phyloP scores from a whole-genome alignment of 2,888 invertebrate genomes.

The Megalurothrips usitatus region DNA sequence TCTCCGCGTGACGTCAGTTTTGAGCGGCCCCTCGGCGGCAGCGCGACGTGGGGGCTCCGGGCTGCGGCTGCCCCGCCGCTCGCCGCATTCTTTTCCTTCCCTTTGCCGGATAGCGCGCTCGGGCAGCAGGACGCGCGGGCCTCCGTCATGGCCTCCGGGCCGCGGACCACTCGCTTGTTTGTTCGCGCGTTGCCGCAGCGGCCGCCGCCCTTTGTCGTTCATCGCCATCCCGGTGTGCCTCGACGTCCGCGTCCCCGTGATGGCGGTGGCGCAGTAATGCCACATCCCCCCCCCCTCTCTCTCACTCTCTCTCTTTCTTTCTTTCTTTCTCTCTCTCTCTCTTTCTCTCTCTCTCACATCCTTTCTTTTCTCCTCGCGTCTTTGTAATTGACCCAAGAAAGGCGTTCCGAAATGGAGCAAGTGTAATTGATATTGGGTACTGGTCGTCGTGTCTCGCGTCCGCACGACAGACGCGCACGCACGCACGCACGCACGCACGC shows the following conservation, averaged over 20 bases:
- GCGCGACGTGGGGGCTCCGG: neutral
- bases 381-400: constrained; percentile 15
- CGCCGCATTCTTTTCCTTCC: neutral
- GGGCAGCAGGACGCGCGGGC: neutral
- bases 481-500: too few relatives aligned
- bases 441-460: neutral
- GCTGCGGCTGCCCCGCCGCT: neutral
- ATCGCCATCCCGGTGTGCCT: neutral
- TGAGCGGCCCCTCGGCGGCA: neutral
- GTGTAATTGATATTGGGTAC: constrained; percentile 25
- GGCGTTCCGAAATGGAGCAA: constrained; percentile 19
- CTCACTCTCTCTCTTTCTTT: neutral
- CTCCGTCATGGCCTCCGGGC: neutral
- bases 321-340: neutral
- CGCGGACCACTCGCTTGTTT: neutral
- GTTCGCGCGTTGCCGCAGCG: neutral
- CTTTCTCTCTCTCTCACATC: neutral
- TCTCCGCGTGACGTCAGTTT: neutral
- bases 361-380: neutral
- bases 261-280: neutral
- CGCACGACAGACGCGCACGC: neutral
- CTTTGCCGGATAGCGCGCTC: neutral
- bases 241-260: neutral
- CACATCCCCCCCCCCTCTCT: neutral
- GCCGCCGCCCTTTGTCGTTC: neutral